Evolutionary conservation across 2,113 vertebrate species (phyloP), one percentile per base, ranked within the genome.

Genomic region (Trogon melanurus): DNA sequence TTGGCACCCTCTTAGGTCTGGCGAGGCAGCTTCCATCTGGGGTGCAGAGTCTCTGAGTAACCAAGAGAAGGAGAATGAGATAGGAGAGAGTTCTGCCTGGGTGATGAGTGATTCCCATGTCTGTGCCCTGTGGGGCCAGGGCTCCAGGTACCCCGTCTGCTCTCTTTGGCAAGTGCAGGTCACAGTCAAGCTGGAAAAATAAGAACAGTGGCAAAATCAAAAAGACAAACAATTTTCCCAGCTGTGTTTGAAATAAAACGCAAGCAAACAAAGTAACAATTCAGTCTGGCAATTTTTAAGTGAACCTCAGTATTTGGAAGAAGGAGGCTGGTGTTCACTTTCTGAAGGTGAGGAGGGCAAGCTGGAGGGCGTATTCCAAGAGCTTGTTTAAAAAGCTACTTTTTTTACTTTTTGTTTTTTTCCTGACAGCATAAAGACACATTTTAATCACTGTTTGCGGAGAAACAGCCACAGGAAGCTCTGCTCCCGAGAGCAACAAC

Each of bases 381-480:
- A 89, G 21, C 53, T 89, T 93, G 92, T 94, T 96, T 96, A 96
- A 78, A 91, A 87, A 85, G 80, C 41, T 74, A 69, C 45, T 56
- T 79, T 41, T 51, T 66, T 23, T 18, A 17, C 50, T 12, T 36
- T 36, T 27, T 29, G 51, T 70, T 72, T 36, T 47, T 56, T 54
- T 41, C 0, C 60, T 90, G 32, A 30, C 64, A 92, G 73, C 61
- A 87, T 93, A 95, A 91, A 93, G 84, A 88, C 88, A 36, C 73
- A 85, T 86, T 97, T 97, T 97, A 97, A 97, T 96, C 94, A 95
- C 91, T 96, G 67, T 96, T 96, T 86, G 72, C 74, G 16, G 85
- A 95, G 76, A 78, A 97, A 80, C 75, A 90, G 92, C 78, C 79
- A 89, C 89, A 93, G 83, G 89, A 96, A 91, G 86, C 82, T 97